phyloP scores from a whole-genome alignment of 2,797 vertebrate genomes.

The Pangasius sanitwongsei region DNA sequence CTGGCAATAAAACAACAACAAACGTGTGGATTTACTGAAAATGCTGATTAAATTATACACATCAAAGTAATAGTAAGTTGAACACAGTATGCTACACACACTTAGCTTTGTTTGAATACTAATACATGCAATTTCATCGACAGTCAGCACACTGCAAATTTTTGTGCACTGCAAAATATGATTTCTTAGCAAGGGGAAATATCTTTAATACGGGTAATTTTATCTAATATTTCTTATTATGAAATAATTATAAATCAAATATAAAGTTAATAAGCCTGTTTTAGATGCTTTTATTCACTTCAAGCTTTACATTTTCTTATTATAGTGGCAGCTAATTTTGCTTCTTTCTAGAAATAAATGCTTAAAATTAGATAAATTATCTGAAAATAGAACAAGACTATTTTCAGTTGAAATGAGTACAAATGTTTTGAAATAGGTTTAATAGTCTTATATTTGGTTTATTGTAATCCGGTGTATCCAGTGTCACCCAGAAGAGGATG shows the following conservation, averaged over 20 bases:
- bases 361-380: neutral
- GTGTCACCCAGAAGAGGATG: neutral
- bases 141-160: neutral
- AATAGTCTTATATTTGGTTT: neutral
- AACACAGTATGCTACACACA: neutral
- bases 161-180: neutral
- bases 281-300: neutral
- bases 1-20: constrained; percentile 67
- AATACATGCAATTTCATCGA: neutral
- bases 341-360: neutral
- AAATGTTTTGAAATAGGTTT: neutral
- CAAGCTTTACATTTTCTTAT: neutral
- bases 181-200: neutral
- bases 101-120: neutral
- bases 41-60: neutral
- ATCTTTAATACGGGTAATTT: neutral
- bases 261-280: neutral
- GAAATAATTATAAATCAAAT: neutral
- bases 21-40: neutral
- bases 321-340: neutral
- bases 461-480: neutral
- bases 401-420: neutral
- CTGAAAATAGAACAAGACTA: neutral
- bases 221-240: neutral
- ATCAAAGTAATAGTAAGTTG: neutral